Conservation (phyloP, 1,140 invertebrate genomes). For the Meloidogyne floridensis region DNA sequence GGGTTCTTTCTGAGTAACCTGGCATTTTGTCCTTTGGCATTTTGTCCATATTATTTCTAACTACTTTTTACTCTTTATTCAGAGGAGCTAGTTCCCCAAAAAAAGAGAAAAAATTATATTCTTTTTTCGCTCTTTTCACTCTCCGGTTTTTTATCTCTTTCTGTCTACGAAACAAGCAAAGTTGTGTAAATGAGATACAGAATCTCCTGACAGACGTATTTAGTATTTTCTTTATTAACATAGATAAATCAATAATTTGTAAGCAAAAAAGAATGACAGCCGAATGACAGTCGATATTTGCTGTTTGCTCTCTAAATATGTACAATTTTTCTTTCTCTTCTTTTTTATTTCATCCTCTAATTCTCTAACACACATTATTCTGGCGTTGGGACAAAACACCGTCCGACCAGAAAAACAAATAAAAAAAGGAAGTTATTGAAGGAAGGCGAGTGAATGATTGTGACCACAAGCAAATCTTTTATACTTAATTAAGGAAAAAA, state of each 20-base stretch:
- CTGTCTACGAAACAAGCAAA: neutral
- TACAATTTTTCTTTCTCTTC: neutral
- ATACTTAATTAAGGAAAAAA: too few species aligned
- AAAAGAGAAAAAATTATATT: neutral
- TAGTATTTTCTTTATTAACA: too few species aligned
- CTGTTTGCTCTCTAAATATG: neutral
- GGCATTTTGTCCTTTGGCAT: neutral
- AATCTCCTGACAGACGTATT: neutral
- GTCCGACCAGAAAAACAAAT: too few species aligned
- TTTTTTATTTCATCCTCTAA: conserved; percentile 7
- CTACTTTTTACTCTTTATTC: neutral
- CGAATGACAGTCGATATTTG: neutral
- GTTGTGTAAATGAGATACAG: neutral
- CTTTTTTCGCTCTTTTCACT: neutral
- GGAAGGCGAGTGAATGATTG: too few species aligned
- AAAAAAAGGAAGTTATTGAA: too few species aligned
- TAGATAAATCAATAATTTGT: neutral
- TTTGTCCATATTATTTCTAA: neutral
- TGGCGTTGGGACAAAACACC: too few species aligned
- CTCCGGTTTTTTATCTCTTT: neutral
- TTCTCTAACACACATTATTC: neutral
- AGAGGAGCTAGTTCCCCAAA: neutral
- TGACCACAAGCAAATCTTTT: too few species aligned
- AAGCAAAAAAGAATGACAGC: neutral
- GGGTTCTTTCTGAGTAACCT: neutral